Conservation (phyloP, 2,888 invertebrate species). For the Drosophila histrio region DNA sequence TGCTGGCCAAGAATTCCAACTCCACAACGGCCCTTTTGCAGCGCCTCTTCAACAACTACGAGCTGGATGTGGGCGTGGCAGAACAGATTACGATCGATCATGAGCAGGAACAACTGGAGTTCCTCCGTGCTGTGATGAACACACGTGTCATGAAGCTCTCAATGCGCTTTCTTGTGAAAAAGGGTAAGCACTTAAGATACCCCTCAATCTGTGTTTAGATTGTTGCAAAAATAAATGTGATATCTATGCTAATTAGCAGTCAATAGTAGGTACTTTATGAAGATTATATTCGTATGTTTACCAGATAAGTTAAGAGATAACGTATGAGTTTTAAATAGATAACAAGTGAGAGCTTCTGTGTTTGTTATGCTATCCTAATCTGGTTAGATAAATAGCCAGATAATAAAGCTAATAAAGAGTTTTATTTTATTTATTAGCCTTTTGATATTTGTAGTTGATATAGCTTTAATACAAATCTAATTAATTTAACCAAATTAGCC, state of each 20-base stretch:
- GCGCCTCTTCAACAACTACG: slow-evolving; percentile 78
- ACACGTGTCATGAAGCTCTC: slow-evolving; percentile 78
- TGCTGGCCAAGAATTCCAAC: slow-evolving; percentile 55
- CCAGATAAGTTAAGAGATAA: slow-evolving; percentile 6
- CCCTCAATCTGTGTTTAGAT: background rate
- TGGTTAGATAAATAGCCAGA: background rate
- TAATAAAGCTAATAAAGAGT: background rate
- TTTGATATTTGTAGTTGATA: too few species aligned
- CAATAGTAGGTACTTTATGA: background rate
- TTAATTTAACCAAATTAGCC: too few species aligned
- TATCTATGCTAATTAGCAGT: background rate
- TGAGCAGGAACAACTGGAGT: slow-evolving; percentile 73
- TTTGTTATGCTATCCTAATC: background rate
- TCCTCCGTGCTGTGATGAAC: slow-evolving; percentile 69
- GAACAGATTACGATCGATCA: slow-evolving; percentile 68
- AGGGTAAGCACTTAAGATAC: slow-evolving; percentile 32
- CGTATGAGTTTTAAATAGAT: background rate
- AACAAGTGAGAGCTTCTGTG: background rate
- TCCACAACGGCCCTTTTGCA: slow-evolving; percentile 71
- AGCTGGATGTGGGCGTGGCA: slow-evolving; percentile 58
- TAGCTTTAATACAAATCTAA: too few species aligned
- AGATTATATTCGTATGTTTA: background rate
- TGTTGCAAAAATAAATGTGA: too few species aligned
- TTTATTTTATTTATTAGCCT: too few species aligned
- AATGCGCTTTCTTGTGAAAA: slow-evolving; percentile 68